Evolutionary conservation across 2,888 invertebrate genomes (phyloP), one percentile per base, ranked within the genome.

Genomic region (Slavum lentiscoides): DNA sequence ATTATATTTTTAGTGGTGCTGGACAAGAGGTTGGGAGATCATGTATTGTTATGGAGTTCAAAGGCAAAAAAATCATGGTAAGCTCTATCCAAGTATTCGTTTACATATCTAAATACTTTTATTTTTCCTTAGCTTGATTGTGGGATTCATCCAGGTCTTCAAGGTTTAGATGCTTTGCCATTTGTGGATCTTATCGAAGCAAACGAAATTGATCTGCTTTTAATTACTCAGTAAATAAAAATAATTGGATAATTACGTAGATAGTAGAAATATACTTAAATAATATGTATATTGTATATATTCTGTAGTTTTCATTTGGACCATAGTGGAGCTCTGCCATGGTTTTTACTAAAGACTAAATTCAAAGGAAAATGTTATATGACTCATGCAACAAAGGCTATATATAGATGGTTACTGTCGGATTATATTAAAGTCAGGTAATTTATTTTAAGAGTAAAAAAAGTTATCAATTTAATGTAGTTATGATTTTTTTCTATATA

Each of bases 341-440:
- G 98, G 97, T 97, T 99, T 86, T 88, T 99, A 49, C 92, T 94
- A 85, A 98, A 98, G 87, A 99, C 99, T 0, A 95, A 94, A 76
- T 98, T 99, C 87, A 96, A 96, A 85, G 98, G 98, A 0, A 90
- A 97, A 64, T 98, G 98, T 86, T 98, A 98, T 86, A 99, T 99
- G 99, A 99, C 99, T 0, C 99, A 99, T 86, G 98, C 99, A 0
- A 98, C 99, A 0, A 99, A 99, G 89, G 98, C 98, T 43, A 99
- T 99, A 85, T 99, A 98, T 87, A 90, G 98, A 84, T 98, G 98
- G 98, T 90, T 99, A 55, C 89, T 99, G 2, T 98, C 98, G 0
- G 99, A 99, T 91, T 99, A 97, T 86, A 98, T 99, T 82, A 98
- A 98, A 92, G 98, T 99, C 83, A 95, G 92, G 92, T 92, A 85